Evolutionary conservation across 2,888 invertebrate species (phyloP).

Genomic region (Spisula solida): DNA sequence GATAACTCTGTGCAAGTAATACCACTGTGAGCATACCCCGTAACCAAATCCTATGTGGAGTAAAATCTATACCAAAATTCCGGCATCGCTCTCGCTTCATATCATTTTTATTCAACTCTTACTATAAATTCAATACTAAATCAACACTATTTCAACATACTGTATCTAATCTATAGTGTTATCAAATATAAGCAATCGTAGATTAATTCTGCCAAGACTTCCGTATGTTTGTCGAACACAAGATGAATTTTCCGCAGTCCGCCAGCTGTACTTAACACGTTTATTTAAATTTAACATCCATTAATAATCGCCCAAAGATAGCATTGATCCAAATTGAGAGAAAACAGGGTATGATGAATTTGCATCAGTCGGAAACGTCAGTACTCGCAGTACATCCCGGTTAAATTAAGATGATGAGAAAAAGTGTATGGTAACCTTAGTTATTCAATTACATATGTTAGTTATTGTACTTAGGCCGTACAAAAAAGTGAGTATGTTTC

Average conservation of each 20-base stretch:
- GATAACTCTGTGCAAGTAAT: no score
- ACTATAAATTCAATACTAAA: no score
- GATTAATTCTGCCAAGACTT: neutral
- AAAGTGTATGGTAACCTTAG: neutral
- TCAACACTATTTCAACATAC: no score
- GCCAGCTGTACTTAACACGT: neutral
- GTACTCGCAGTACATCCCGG: neutral
- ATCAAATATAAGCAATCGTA: neutral
- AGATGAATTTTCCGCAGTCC: neutral
- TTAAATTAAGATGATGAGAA: neutral
- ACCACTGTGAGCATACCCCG: no score
- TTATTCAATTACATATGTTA: neutral
- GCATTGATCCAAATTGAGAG: neutral
- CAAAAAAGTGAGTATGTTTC: neutral
- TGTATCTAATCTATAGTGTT: neutral
- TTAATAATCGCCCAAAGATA: neutral
- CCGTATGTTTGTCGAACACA: neutral
- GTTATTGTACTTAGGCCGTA: neutral
- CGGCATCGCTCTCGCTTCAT: no score
- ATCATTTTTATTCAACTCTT: no score
- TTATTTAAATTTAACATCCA: neutral
- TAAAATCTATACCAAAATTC: no score
- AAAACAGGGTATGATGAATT: neutral
- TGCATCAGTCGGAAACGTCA: neutral
- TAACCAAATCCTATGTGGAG: no score